Percentiles rank a stretch among this genome's conserved stretches.
These are phyloP conservation scores for Chitala chitala DNA, from an alignment of 2,113 vertebrate species.

Conservation along the genomic window DNA sequence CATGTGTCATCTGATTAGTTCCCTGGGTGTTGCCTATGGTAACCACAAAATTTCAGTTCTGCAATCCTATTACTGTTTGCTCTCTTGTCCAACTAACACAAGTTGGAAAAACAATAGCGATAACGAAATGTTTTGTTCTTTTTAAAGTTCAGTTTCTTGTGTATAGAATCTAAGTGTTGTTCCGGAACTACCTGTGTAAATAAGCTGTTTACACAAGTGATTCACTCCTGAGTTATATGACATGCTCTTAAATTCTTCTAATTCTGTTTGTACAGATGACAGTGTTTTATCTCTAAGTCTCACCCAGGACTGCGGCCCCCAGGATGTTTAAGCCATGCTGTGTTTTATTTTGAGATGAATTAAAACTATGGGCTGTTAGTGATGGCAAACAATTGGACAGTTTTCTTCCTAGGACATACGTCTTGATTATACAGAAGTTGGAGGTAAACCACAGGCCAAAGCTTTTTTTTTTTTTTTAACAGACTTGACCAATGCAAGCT, in stretches of 20 bases:
- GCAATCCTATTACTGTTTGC: too few species aligned
- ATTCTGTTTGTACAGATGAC: background rate
- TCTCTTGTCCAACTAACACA: background rate
- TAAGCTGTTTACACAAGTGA: conserved; percentile 12
- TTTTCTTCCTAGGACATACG: too few species aligned
- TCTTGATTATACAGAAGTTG: too few species aligned
- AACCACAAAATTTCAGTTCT: background rate
- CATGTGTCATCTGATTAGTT: background rate
- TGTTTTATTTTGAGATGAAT: too few species aligned
- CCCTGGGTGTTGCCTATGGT: background rate
- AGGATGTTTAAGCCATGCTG: too few species aligned
- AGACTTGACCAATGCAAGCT: too few species aligned
- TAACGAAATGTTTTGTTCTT: background rate
- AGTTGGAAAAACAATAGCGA: background rate
- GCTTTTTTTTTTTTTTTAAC: too few species aligned
- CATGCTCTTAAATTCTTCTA: too few species aligned
- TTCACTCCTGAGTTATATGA: too few species aligned
- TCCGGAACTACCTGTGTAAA: background rate
- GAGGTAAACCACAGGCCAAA: too few species aligned
- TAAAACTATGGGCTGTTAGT: too few species aligned
- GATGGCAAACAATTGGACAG: too few species aligned
- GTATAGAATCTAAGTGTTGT: background rate
- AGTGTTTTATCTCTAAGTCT: background rate
- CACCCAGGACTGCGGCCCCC: background rate
- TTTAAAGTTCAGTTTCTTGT: background rate